Evolutionary conservation across 2,113 vertebrate genomes (phyloP).

Genomic region (Chloroceryle aenea): DNA sequence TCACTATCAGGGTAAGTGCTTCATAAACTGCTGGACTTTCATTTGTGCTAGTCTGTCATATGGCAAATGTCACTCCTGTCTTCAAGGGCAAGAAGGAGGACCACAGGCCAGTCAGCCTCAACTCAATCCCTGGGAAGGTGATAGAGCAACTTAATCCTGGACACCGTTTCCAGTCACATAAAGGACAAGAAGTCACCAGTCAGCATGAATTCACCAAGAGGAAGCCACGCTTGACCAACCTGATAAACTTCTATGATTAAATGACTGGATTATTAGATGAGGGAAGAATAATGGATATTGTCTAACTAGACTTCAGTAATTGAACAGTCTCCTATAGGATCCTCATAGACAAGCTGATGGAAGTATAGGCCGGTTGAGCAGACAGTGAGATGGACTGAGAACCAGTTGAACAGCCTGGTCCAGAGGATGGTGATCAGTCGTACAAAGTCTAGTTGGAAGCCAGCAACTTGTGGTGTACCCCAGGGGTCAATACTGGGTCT

Average conservation of each 20-base stretch:
- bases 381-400: not conserved
- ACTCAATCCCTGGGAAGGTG: not conserved
- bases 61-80: not conserved
- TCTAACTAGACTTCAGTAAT: not conserved
- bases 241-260: not conserved
- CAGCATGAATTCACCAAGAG: not conserved
- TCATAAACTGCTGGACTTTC: not conserved
- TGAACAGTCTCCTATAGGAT: not conserved
- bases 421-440: not conserved
- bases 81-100: not conserved
- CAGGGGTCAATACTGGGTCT: not conserved
- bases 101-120: not conserved
- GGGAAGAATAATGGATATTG: not conserved
- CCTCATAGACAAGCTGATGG: not conserved
- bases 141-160: not conserved
- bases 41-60: accelerated
- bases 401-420: not conserved
- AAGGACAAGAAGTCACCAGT: not conserved
- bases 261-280: not conserved
- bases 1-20: slow-evolving; percentile 79
- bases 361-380: not conserved
- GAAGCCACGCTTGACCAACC: not conserved
- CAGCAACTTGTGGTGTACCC: not conserved
- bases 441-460: not conserved
- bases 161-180: not conserved